phyloP scores from a whole-genome alignment of 1,140 invertebrate genomes.

The Scaptomyza pallida region DNA sequence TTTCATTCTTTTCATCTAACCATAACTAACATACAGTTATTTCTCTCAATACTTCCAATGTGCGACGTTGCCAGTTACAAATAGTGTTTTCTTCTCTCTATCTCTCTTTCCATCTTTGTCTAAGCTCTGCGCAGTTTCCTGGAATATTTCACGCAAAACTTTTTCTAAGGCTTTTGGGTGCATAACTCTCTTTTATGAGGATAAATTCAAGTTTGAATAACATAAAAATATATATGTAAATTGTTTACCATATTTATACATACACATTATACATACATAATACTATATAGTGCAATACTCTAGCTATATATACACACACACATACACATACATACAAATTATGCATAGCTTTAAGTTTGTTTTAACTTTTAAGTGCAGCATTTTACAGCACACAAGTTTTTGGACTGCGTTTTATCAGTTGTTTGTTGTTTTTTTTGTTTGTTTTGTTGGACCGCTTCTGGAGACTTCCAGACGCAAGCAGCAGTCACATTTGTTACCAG shows the following conservation, averaged over 20 bases:
- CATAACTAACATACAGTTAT: neutral
- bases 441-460: slow-evolving; percentile 55
- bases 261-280: slow-evolving; percentile 32
- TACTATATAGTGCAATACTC: slow-evolving; percentile 75
- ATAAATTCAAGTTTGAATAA: slow-evolving; percentile 22
- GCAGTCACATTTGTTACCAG: slow-evolving; percentile 26
- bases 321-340: slow-evolving; percentile 42
- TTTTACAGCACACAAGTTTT: slow-evolving; percentile 49
- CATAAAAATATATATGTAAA: slow-evolving; percentile 53
- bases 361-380: slow-evolving; percentile 61
- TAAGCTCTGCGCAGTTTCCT: slow-evolving; percentile 13
- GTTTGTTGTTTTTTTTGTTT: slow-evolving; percentile 7
- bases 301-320: slow-evolving; percentile 47
- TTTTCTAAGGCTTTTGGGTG: slow-evolving; percentile 22
- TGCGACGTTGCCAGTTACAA: slow-evolving; percentile 7
- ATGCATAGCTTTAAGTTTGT: slow-evolving; percentile 64
- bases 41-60: neutral
- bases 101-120: neutral
- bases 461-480: slow-evolving; percentile 57
- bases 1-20: too few species aligned
- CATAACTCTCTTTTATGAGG: slow-evolving; percentile 15
- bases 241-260: slow-evolving; percentile 72
- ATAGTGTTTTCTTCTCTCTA: slow-evolving; percentile 4
- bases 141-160: neutral
- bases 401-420: slow-evolving; percentile 56